Conservation (phyloP, 1,140 invertebrate genomes). For the Dinothrombium tinctorium region DNA sequence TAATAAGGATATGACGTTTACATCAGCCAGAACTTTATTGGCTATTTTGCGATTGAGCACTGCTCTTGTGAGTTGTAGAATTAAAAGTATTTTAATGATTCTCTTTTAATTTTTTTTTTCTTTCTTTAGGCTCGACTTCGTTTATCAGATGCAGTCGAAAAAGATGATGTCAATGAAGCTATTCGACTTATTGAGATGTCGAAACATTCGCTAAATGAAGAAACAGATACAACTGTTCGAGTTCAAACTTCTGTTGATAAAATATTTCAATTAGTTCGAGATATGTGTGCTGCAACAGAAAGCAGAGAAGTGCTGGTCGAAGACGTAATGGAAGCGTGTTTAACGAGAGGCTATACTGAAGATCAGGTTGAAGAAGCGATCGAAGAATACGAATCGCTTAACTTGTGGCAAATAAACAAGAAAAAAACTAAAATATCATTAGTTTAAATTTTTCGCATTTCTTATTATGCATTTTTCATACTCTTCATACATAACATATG, state of each 20-base stretch:
- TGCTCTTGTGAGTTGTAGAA: constrained; percentile 36
- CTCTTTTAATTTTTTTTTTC: constrained; percentile 7
- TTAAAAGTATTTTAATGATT: constrained; percentile 1
- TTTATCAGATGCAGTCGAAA: constrained; percentile 60
- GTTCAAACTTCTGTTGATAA: constrained; percentile 45
- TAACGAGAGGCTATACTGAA: constrained; percentile 65
- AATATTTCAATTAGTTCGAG: constrained; percentile 60
- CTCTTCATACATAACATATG: too few relatives aligned
- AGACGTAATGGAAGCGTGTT: constrained; percentile 61
- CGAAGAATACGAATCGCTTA: constrained; percentile 77
- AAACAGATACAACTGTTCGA: constrained; percentile 26
- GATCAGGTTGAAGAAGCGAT: constrained; percentile 71
- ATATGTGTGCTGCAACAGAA: constrained; percentile 39
- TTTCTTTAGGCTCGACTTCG: constrained; percentile 44
- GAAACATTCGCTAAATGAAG: constrained; percentile 62
- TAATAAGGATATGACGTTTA: constrained; percentile 72
- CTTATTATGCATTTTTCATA: too few relatives aligned
- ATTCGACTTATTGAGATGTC: constrained; percentile 86
- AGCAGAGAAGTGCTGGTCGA: constrained; percentile 34
- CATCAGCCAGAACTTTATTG: constrained; percentile 75
- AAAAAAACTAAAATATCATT: constrained; percentile 39
- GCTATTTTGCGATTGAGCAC: constrained; percentile 80
- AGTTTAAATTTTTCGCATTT: too few relatives aligned
- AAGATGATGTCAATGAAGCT: constrained; percentile 83
- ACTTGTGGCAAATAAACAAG: constrained; percentile 85